Base-by-base conservation (phyloP, 2,113 vertebrate genomes). In the Notiomystis cincta region DNA sequence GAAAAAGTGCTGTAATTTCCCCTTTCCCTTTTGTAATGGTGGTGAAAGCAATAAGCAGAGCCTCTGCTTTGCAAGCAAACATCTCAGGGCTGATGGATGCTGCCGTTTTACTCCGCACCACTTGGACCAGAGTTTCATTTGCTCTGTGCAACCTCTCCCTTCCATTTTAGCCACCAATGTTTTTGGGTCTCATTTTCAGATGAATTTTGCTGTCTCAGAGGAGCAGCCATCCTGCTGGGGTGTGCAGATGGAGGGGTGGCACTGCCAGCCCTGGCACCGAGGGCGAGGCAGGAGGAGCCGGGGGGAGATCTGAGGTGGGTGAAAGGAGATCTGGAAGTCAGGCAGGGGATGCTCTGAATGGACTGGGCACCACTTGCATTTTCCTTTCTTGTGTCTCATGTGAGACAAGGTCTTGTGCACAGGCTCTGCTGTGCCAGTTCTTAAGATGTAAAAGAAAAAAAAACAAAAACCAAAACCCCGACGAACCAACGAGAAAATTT, bases 201-300 rank as follows among this genome's bases (percentile, higher is more conserved):
- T 92, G 5, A 65, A 28, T 86, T 69, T 53, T 15, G 62, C 66
- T 4, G 54, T 50, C 47, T 40, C 1, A 0, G 72, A 70, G 80
- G 56, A 89, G 66, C 30, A 15, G 69, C 24, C 7, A 7, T 8
- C 75, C 93, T 13, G 65, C 87, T 60, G 82, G 53, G 54, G 5
- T 7, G 60, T 0, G 28, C 82, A 90, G 87, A 71, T 7, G 27
- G 93, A 45, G 1, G 14, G 67, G 40, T 2, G 18, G 81, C 51
- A 14, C 45, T 57, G 92, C 64, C 82, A 82, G 75, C 83, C 51
- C 82, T 2, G 54, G 75, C 62, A 28, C n/a, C 0, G 2, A 22
- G 65, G 69, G n/a, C 0, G 12, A 57, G 58, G 6, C 0, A 19
- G 86, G 50, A 17, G 61, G 21, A 73, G 62, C 30, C 0, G 2